Percentiles rank a stretch among this genome's conserved stretches.
Evolutionary conservation across 2,113 vertebrate genomes (phyloP).

Genomic region (Centropus unirufus): DNA sequence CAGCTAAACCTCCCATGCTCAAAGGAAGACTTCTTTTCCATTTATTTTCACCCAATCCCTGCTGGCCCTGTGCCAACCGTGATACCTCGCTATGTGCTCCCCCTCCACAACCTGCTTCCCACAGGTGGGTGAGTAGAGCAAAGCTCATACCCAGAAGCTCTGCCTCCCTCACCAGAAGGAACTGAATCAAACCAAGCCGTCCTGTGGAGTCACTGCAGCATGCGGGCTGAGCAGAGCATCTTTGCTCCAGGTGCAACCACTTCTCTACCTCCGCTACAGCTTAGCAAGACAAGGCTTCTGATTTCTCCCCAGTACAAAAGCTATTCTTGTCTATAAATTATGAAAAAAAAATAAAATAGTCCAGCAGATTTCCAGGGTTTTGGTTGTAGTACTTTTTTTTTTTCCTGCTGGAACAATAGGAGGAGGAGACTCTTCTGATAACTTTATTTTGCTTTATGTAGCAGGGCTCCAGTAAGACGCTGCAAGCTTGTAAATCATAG

Average conservation of each 20-base stretch:
- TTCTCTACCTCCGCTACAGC: background rate
- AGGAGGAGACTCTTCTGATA: background rate
- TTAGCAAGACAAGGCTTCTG: background rate
- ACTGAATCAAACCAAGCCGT: background rate
- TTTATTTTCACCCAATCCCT: background rate
- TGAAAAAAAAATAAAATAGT: background rate
- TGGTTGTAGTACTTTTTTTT: background rate
- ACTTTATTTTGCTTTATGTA: background rate
- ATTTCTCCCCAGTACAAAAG: background rate
- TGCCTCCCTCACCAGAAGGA: background rate
- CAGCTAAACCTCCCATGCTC: background rate
- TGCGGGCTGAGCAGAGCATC: background rate
- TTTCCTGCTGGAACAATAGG: background rate
- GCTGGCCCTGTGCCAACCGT: rapidly evolving
- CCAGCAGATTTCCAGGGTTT: background rate
- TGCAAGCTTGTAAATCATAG: background rate
- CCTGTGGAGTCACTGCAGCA: background rate
- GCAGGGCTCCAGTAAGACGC: background rate
- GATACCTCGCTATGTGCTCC: background rate
- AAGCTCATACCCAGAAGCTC: background rate
- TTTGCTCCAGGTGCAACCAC: background rate
- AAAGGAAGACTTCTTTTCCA: background rate
- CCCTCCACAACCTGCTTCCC: background rate
- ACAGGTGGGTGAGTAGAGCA: background rate
- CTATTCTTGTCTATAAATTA: background rate